Percentiles rank a stretch among this genome's conserved stretches.
These are phyloP conservation scores for Acipenser oxyrinchus DNA, from an alignment of 2,797 vertebrate species.

Conservation along the genomic window DNA sequence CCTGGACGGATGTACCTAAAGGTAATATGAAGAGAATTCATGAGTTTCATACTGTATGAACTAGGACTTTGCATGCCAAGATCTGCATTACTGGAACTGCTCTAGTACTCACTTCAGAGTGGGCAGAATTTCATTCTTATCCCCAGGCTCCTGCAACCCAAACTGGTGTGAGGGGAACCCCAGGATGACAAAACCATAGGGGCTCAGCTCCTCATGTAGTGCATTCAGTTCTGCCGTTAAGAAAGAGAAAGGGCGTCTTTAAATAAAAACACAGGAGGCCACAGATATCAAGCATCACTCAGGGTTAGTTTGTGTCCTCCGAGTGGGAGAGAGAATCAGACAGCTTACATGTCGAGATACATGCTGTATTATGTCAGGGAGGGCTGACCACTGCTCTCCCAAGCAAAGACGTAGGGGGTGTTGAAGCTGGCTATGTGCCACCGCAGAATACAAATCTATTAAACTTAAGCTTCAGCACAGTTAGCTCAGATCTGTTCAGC, in stretches of 20 bases:
- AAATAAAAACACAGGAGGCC: not conserved
- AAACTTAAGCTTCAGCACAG: too few relatives aligned
- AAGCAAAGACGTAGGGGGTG: too few relatives aligned
- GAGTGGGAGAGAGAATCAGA: too few relatives aligned
- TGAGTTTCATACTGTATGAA: slow-evolving; percentile 7
- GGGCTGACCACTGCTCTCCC: too few relatives aligned
- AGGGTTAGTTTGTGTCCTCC: too few relatives aligned
- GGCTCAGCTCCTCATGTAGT: slow-evolving; percentile 78
- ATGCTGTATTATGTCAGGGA: too few relatives aligned
- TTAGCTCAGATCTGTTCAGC: too few relatives aligned
- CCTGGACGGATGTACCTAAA: slow-evolving; percentile 81
- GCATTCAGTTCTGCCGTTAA: slow-evolving; percentile 87
- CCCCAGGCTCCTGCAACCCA: slow-evolving; percentile 84
- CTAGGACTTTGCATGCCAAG: not conserved
- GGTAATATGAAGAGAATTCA: slow-evolving; percentile 34
- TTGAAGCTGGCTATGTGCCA: too few relatives aligned
- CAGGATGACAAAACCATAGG: slow-evolving; percentile 62
- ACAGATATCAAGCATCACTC: not conserved
- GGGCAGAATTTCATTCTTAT: slow-evolving; percentile 70
- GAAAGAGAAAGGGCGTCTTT: slow-evolving; percentile 9
- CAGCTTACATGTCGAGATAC: too few relatives aligned
- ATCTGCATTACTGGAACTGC: not conserved
- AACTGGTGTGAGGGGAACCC: slow-evolving; percentile 90
- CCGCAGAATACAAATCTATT: too few relatives aligned
- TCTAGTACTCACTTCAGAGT: slow-evolving; percentile 70